Conservation (phyloP, 2,888 invertebrate genomes). For the Nowickia ferox region DNA sequence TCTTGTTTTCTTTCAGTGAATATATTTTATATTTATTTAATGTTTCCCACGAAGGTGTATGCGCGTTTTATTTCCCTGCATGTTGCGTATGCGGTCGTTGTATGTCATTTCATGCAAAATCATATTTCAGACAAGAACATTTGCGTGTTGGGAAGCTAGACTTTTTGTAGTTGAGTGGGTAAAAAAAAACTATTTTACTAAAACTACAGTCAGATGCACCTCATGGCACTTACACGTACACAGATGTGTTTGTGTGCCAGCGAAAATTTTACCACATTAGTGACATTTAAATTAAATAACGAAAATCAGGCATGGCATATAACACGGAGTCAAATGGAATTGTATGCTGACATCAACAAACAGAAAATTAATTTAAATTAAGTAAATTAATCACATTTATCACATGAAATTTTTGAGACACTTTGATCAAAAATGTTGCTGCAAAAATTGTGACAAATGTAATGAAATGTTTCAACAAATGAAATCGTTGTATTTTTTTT, state of each 20-base stretch:
- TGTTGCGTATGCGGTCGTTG: constrained; percentile 13
- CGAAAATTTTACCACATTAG: constrained; percentile 32
- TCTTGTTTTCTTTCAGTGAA: neutral
- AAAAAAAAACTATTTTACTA: constrained; percentile 20
- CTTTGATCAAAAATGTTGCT: constrained; percentile 21
- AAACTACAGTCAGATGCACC: neutral
- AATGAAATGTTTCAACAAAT: neutral
- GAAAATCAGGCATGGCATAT: constrained; percentile 9
- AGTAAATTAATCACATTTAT: neutral
- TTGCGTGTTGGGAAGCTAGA: constrained; percentile 9
- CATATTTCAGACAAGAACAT: constrained; percentile 19
- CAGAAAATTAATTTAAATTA: constrained; percentile 12
- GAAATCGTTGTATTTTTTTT: neutral
- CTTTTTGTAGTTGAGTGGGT: constrained; percentile 20
- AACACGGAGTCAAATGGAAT: constrained; percentile 7
- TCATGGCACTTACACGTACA: neutral
- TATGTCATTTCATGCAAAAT: constrained; percentile 37
- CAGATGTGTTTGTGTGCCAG: constrained; percentile 12
- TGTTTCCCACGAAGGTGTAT: neutral
- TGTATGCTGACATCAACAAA: neutral
- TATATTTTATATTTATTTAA: neutral
- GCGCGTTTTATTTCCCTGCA: constrained; percentile 1
- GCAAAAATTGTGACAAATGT: neutral
- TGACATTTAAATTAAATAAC: constrained; percentile 44
- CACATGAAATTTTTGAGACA: neutral